Conservation (phyloP, 2,888 invertebrate species). For the Flabesymbios commensalis region DNA sequence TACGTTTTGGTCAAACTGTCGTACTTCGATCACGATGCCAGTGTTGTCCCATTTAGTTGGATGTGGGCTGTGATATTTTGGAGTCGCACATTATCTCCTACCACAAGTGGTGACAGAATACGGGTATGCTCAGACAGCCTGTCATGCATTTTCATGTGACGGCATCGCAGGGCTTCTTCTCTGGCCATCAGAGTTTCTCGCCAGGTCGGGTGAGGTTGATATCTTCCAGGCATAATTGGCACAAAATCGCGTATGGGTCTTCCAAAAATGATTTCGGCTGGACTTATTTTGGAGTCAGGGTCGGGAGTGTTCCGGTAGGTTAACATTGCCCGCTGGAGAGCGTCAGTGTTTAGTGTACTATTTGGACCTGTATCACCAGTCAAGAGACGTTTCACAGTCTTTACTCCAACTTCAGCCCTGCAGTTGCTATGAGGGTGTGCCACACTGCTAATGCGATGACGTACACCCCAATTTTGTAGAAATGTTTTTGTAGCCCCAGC, state of each 20-base stretch:
- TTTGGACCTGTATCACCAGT: conserved; percentile 34
- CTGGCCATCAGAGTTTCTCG: conserved; percentile 24
- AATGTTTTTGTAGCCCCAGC: conserved; percentile 32
- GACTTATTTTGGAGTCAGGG: conserved; percentile 33
- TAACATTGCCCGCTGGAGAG: conserved; percentile 39
- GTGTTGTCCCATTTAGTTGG: too few relatives aligned
- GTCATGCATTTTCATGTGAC: conserved; percentile 35
- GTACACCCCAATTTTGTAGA: conserved; percentile 38
- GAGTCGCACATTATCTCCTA: conserved; percentile 36
- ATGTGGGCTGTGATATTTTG: too few relatives aligned
- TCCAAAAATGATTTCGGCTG: conserved; percentile 38
- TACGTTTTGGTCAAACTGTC: too few relatives aligned
- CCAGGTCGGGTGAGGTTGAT: conserved; percentile 25
- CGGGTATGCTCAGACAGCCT: conserved; percentile 31
- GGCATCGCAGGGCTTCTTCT: conserved; percentile 36
- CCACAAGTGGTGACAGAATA: conserved; percentile 19
- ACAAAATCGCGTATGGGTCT: conserved; percentile 36
- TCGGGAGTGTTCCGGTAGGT: too few relatives aligned
- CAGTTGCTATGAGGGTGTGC: conserved; percentile 42
- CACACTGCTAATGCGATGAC: conserved; percentile 39
- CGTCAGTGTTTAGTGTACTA: conserved; percentile 38
- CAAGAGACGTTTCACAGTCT: conserved; percentile 41
- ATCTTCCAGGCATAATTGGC: conserved; percentile 23
- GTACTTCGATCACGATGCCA: too few relatives aligned
- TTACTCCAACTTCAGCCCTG: conserved; percentile 39